Base-by-base conservation (phyloP, 2,797 vertebrate species). In the Falco columbarius region DNA sequence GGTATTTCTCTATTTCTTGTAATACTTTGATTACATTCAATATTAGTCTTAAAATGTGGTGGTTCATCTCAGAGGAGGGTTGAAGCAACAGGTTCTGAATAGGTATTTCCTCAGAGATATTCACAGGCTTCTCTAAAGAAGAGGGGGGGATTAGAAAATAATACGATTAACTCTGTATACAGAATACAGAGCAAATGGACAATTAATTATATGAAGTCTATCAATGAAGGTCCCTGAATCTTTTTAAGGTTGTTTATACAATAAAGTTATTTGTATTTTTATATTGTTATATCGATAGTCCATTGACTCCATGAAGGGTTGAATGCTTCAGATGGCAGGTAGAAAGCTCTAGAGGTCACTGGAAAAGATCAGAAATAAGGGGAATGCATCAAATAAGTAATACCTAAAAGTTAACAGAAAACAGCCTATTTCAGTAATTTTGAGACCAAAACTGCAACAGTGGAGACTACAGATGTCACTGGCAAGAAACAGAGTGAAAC, bases 301-400 rank as follows among this genome's bases (percentile, higher is more conserved):
- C 44, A 65, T 0, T 52, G 83, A 76, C 76, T 80, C 42, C 67
- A 30, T 38, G 40, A 75, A 70, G 27, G 52, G 17, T 44, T 82
- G 52, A 86, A 71, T 3, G 13, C 52, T 92, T 92, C 88, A 47
- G n/a, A 63, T 68, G 83, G 76, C 71, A 95, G 56, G 21, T 7
- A 55, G 22, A 77, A 44, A 80, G 32, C 38, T 92, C 72, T 58
- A 79, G 34, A 73, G 55, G 56, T 36, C 23, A 44, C 34, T 67
- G 52, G 77, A 84, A 94, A 86, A 91, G 27, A 93, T 72, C 40
- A 90, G 68, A 92, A 85, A 83, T 42, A 87, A 85, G 67, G 26
- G 22, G n/a, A 84, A 82, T 32, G 34, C 19, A 83, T 93, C 24
- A 62, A 81, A 74, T 68, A 8, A 89, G 63, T 72, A 88, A 84